Evolutionary conservation across 1,140 invertebrate genomes (phyloP), one percentile per base, ranked within the genome.

Genomic region (Gonioctena quinquepunctata): DNA sequence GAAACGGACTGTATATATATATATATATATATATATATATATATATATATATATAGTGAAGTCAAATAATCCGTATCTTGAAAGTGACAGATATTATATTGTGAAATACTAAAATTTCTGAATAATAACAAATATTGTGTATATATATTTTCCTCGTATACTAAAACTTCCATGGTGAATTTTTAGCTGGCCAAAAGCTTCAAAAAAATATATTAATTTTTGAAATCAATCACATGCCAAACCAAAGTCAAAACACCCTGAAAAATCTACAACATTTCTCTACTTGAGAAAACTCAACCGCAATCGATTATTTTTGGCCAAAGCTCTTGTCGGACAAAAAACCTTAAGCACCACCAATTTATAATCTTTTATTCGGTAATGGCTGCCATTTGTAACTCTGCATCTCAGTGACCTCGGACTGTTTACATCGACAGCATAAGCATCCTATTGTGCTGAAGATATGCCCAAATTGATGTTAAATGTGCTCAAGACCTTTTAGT

Each of bases 361-460:
- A 77, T 77, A 66, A 72, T 74, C 76, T 76, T 77, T 77, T 77
- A 77, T 76, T 74, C 68, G 70, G 73, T 72, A 77, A 77, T 68
- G 74, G 72, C 72, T 69, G 64, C 72, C 60, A 77, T 77, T 76
- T 77, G 76, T 77, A 70, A 72, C 71, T 73, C 69, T 70, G 48
- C 65, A 72, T 69, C 66, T 72, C 70, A 65, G 66, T 71, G 66
- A 54, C 70, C 60, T 64, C 66, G 56, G 60, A 62, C 52, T 70
- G 74, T 76, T 76, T 76, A 76, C 68, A 76, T 64, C 68, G 65
- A 73, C 26, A 69, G 33, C 65, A 52, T 68, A 25, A 62, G 52
- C 66, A 49, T 23, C 26, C 70, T 61, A 74, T 76, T 76, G 75
- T 76, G 11, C 22, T 26, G 18, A 22, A 25, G 54, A 42, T 21